Percentiles rank a stretch among this genome's conserved stretches.
phyloP scores from a whole-genome alignment of 2,113 vertebrate genomes.

The Romanogobio albipinnatus region DNA sequence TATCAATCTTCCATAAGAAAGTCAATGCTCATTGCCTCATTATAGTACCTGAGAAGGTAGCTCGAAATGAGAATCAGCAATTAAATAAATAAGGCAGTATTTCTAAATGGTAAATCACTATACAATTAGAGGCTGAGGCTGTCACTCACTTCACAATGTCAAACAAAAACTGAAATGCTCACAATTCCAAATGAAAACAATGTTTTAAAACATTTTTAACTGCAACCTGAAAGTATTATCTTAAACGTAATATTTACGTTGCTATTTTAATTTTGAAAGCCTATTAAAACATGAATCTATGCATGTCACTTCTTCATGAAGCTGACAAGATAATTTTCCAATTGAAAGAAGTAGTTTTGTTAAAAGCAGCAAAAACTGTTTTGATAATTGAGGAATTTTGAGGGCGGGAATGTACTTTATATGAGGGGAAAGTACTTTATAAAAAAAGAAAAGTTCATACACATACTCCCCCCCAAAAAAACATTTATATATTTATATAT shows the following conservation, averaged over 20 bases:
- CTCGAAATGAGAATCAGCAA: background rate
- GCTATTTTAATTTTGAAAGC: background rate
- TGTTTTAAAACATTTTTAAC: background rate
- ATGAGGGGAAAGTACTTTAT: too few relatives aligned
- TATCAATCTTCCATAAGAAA: slow-evolving; percentile 2
- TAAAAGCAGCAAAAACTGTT: too few relatives aligned
- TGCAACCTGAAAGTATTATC: background rate
- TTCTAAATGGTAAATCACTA: background rate
- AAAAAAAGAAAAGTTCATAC: too few relatives aligned
- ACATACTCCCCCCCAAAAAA: too few relatives aligned
- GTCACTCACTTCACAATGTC: background rate
- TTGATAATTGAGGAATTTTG: too few relatives aligned
- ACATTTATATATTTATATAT: too few relatives aligned
- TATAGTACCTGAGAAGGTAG: background rate
- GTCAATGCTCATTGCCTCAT: background rate
- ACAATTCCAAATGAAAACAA: background rate
- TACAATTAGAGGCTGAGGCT: background rate
- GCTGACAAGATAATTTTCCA: background rate
- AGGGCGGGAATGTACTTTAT: too few relatives aligned
- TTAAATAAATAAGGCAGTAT: background rate
- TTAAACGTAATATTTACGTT: background rate
- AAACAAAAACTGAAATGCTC: background rate
- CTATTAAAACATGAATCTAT: background rate
- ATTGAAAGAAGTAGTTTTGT: too few relatives aligned
- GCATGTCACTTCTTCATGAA: background rate